phyloP scores from a whole-genome alignment of 2,888 invertebrate species.

The Drosophila macrospina region DNA sequence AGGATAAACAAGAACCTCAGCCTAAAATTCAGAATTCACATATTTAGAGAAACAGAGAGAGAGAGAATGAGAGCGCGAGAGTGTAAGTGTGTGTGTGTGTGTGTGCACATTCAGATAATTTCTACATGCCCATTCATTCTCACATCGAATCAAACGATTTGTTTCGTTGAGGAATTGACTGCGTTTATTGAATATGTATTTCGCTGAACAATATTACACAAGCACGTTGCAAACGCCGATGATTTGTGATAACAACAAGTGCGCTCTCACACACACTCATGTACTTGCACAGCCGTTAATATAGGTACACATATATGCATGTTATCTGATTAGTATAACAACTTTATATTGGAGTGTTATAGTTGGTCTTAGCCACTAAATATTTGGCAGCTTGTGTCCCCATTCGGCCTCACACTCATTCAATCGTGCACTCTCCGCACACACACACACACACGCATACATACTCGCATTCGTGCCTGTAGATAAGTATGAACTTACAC shows the following conservation, averaged over 20 bases:
- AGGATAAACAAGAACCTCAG: slow-evolving; percentile 52
- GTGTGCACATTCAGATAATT: slow-evolving; percentile 18
- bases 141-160: slow-evolving; percentile 18
- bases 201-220: slow-evolving; percentile 27
- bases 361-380: slow-evolving; percentile 28
- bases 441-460: slow-evolving; percentile 1
- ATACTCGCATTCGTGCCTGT: not conserved
- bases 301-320: slow-evolving; percentile 1
- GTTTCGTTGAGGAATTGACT: slow-evolving; percentile 36
- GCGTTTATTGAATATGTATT: slow-evolving; percentile 19
- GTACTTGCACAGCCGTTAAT: not conserved
- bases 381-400: slow-evolving; percentile 37
- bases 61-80: slow-evolving; percentile 26
- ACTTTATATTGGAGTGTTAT: slow-evolving; percentile 23
- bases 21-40: slow-evolving; percentile 15
- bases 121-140: slow-evolving; percentile 13
- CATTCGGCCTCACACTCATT: slow-evolving; percentile 5
- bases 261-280: slow-evolving; percentile 23
- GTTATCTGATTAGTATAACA: slow-evolving; percentile 43
- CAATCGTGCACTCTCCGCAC: not conserved
- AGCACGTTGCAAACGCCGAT: slow-evolving; percentile 26
- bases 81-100: slow-evolving; percentile 7
- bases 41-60: not conserved
- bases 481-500: slow-evolving; percentile 3
- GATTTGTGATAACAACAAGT: slow-evolving; percentile 59